Evolutionary conservation across 1,140 invertebrate genomes (phyloP), one percentile per base, ranked within the genome.

Genomic region (Drosophila sulfurigaster): DNA sequence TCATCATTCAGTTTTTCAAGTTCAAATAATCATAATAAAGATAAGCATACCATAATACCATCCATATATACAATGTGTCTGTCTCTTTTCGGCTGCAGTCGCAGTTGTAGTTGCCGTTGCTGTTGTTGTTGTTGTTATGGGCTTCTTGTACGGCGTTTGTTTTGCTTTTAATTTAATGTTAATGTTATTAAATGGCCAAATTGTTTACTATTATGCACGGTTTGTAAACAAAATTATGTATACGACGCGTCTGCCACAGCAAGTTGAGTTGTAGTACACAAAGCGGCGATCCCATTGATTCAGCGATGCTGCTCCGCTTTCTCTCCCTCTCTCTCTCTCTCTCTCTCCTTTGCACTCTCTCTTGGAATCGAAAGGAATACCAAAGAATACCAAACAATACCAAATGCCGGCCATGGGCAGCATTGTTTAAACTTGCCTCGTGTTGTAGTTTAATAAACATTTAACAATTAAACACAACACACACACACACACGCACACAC

Each of bases 141-240:
- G 74, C 72, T 76, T 76, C 74, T 73, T 76, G 74, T 72, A 76
- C 74, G 68, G 68, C 63, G 75, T 78, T 80, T 88, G 85, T 89
- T 88, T 88, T 81, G 85, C 78, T 89, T 89, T 89, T 89, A 89
- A 89, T 89, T 89, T 89, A 89, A 89, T 89, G 85, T 88, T 89
- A 91, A 91, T 91, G 88, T 91, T 91, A 91, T 91, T 91, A 91
- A 91, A 91, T 91, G 81, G 83, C 79, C 81, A 85, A 91, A 91
- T 91, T 91, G 88, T 91, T 91, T 91, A 91, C 88, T 91, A 91
- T 82, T 77, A 86, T 91, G 81, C 75, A 80, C 59, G 43, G 69
- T 86, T 90, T 91, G 89, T 91, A 91, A 91, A 91, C 88, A 91
- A 91, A 91, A 87, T 85, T 80, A 88, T 83, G 85, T 88, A 88